Base-by-base conservation (phyloP, 2,797 vertebrate species). In the Trachops cirrhosus region DNA sequence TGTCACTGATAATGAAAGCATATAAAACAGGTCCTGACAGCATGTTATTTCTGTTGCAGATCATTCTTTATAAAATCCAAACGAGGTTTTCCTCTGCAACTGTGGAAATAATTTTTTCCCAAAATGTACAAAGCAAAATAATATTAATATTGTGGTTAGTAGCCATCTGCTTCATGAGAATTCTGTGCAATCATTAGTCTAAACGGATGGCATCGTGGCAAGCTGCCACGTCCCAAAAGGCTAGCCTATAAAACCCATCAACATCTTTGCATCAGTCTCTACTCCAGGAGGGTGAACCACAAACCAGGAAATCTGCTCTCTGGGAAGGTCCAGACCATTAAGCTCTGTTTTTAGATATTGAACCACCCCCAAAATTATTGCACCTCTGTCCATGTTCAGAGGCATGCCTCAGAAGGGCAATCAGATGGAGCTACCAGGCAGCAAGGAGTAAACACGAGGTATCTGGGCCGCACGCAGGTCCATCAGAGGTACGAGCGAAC, bases 1-100 rank as follows among this genome's bases (percentile, higher is more conserved):
- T 98, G 96, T 97, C 97, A 96, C 97, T 98, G 98, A 98, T 98
- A 98, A 98, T 97, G 97, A 98, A 98, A 97, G 97, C 97, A 98
- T 97, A 98, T 97, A 98, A 98, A 98, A 97, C 97, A 93, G 92
- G 97, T 97, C 96, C 84, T 97, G 97, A 98, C 97, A 98, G 95
- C 96, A 97, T 96, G 94, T 86, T 98, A 79, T 98, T 98, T 97
- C 96, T 95, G 94, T 90, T 84, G 68, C 91, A 74, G 94, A 89
- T 93, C 96, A 96, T 92, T 97, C 96, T 98, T 97, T 97, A 96
- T 94, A 97, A 97, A 98, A 95, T 95, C 39, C 95, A 97, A 98
- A 97, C 71, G 54, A 98, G 97, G 77, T 96, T 95, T 97, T 54
- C 24, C 1, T 15, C 71, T 96, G 93, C 93, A 97, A 97, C 93